Conservation (phyloP, 2,888 invertebrate species). For the Epistrophe eligans region DNA sequence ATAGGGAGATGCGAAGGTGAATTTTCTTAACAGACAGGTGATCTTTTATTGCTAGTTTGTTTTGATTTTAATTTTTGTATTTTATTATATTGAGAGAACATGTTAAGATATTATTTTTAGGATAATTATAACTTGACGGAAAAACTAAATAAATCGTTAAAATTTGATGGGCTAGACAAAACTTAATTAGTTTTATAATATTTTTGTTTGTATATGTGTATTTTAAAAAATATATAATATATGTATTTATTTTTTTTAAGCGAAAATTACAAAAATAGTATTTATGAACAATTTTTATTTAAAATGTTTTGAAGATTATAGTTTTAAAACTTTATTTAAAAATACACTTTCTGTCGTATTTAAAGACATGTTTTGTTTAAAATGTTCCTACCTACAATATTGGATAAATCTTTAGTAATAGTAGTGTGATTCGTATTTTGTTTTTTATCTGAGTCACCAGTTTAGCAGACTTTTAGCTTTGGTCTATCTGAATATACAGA, state of each 20-base stretch:
- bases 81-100: conserved; percentile 3
- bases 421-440: too few species aligned
- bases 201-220: background rate
- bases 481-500: too few species aligned
- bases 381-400: too few species aligned
- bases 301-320: background rate
- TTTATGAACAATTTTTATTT: background rate
- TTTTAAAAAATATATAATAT: background rate
- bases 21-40: conserved; percentile 7
- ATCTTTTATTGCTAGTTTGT: conserved; percentile 22
- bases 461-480: too few species aligned
- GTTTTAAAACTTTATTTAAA: too few species aligned
- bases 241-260: background rate
- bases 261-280: background rate
- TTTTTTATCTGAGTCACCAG: too few species aligned
- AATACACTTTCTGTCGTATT: too few species aligned
- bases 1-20: background rate
- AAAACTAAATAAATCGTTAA: background rate
- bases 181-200: conserved; percentile 7
- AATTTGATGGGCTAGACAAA: conserved; percentile 1
- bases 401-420: too few species aligned
- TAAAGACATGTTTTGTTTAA: too few species aligned
- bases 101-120: background rate
- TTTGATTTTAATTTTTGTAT: background rate
- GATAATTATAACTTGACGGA: background rate